Evolutionary conservation across 1,140 invertebrate species (phyloP).

Genomic region (Tetramorium simillimum): DNA sequence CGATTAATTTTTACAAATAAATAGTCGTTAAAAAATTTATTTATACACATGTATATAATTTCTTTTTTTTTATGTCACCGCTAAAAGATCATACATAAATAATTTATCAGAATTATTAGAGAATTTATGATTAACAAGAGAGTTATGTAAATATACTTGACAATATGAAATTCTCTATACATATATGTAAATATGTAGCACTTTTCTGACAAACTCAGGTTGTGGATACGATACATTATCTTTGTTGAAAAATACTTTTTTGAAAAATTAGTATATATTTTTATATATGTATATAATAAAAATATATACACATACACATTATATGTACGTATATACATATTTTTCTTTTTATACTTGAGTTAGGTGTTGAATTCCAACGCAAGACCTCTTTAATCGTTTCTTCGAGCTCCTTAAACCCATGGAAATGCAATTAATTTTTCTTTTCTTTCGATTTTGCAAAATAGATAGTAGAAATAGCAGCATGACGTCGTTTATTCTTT

Average conservation of each 20-base stretch:
- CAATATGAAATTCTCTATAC: neutral
- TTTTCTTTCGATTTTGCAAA: slow-evolving; percentile 57
- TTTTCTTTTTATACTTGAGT: neutral
- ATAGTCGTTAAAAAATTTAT: neutral
- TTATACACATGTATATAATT: neutral
- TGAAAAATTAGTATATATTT: neutral
- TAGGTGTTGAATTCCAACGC: neutral
- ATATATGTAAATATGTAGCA: neutral
- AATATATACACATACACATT: neutral
- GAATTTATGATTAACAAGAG: neutral
- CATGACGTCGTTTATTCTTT: slow-evolving; percentile 65
- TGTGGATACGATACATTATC: neutral
- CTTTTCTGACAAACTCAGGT: neutral
- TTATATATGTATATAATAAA: neutral
- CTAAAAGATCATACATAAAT: neutral
- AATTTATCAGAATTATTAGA: neutral
- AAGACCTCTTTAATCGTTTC: neutral
- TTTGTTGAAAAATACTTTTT: neutral
- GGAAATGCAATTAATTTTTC: slow-evolving; percentile 10
- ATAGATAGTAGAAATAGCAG: slow-evolving; percentile 70
- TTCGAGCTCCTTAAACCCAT: neutral
- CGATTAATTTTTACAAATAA: neutral
- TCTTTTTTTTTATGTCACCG: too few relatives aligned
- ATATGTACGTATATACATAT: too few relatives aligned
- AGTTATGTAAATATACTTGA: neutral